Base-by-base conservation (phyloP, 2,113 vertebrate species). In the Tetraodon nigroviridis region DNA sequence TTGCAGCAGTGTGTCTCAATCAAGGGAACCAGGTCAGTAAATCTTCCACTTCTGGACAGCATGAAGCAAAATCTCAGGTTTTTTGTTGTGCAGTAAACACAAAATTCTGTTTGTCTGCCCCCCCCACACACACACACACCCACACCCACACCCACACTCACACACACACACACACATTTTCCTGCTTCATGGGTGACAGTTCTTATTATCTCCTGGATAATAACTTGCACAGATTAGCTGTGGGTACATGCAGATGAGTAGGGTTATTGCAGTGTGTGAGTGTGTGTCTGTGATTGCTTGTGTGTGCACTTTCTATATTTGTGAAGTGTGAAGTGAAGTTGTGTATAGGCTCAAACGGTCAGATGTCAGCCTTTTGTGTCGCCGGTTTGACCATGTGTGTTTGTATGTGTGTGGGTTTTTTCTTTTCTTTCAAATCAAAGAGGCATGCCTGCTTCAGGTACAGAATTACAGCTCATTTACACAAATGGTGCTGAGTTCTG, bases 171-270 rank as follows among this genome's bases (percentile, higher is more conserved):
- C 53, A 46, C 51, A 47, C 64, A 61, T 18, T 73, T 48, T 48
- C 69, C 70, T 67, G 51, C 60, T 45, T 67, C 66, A 48, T 49
- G 60, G 69, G 74, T 79, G 81, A 81, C 80, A 83, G 59, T 66
- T 82, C 67, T 60, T 70, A 78, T 83, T 79, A 86, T 76, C 73
- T 76, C 71, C 55, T 64, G 44, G 72, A 77, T 80, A 86, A 81
- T 75, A 81, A 70, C 17, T 79, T 69, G 73, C 66, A 67, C 61
- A 73, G 64, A 79, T 86, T 78, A 77, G 69, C 61, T 60, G 69
- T 32, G 51, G 58, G 71, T 64, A 55, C 76, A 67, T 59, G 63
- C 32, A 19, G 53, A 53, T 76, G 61, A 58, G 65, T 50, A 45
- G 49, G 50, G 51, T 72, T 65, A 60, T 46, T 55, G 21, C 37